Percentiles rank a stretch among this genome's conserved stretches.
phyloP scores from a whole-genome alignment of 2,797 vertebrate species.

The Heliangelus exortis region DNA sequence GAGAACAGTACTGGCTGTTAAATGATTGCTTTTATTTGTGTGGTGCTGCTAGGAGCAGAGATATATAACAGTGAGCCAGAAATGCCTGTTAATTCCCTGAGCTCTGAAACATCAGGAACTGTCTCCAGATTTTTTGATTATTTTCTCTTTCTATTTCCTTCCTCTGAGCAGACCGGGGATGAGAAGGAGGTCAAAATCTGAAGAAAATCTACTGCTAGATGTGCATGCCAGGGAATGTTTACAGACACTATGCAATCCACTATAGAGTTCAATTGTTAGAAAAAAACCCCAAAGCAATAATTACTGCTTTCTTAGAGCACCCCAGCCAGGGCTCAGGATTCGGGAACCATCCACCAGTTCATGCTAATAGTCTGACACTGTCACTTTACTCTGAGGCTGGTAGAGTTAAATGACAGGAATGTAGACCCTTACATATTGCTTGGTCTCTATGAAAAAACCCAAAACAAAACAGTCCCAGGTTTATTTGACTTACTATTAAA shows the following conservation, averaged over 20 bases:
- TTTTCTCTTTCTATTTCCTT: neutral
- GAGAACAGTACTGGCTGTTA: neutral
- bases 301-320: neutral
- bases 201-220: neutral
- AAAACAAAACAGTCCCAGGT: neutral
- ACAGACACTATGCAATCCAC: neutral
- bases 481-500: constrained; percentile 4
- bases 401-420: neutral
- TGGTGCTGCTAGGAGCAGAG: neutral
- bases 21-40: neutral
- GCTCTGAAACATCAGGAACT: neutral
- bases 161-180: neutral
- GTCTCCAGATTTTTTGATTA: neutral
- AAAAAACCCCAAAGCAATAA: neutral
- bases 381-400: neutral
- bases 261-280: neutral
- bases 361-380: rapidly evolving
- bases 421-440: neutral
- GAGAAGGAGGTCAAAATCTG: neutral
- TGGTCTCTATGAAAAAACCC: neutral
- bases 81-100: neutral
- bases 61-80: neutral
- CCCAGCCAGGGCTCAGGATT: neutral
- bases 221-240: neutral
- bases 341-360: neutral